phyloP scores from a whole-genome alignment of 2,888 invertebrate species.

The Conomelus anceps region DNA sequence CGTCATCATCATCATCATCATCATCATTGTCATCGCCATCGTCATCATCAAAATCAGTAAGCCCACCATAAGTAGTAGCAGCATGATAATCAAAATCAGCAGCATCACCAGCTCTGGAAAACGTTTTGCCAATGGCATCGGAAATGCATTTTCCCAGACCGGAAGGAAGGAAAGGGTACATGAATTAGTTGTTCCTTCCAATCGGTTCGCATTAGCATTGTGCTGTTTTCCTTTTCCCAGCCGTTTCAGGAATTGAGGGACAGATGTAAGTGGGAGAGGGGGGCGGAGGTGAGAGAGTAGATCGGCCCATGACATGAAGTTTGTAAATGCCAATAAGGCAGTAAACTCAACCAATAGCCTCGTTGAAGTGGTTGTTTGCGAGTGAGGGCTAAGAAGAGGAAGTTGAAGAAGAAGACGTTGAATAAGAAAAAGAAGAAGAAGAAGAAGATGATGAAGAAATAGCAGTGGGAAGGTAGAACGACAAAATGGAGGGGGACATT shows the following conservation, averaged over 20 bases:
- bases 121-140: not conserved
- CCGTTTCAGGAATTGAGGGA: not conserved
- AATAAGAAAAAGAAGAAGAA: too few species aligned
- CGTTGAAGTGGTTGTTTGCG: not conserved
- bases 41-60: too few species aligned
- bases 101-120: not conserved
- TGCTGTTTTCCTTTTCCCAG: not conserved
- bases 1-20: not conserved
- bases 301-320: not conserved
- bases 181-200: not conserved
- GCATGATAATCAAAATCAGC: not conserved
- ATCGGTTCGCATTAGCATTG: not conserved
- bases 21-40: not conserved
- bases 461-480: not conserved
- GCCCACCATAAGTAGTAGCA: not conserved
- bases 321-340: not conserved
- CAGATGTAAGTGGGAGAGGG: too few species aligned
- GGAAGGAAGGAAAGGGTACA: not conserved
- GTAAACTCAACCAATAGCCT: not conserved
- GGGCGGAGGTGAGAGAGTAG: not conserved
- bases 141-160: not conserved
- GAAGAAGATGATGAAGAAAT: too few species aligned
- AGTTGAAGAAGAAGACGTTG: too few species aligned
- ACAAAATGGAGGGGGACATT: not conserved
- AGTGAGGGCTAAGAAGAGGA: too few species aligned